Evolutionary conservation across 37 sponge, comb jelly and placozoan genomes (phyloP), one percentile per base, ranked within the genome.

Genomic region (Petrosia ficiformis): DNA sequence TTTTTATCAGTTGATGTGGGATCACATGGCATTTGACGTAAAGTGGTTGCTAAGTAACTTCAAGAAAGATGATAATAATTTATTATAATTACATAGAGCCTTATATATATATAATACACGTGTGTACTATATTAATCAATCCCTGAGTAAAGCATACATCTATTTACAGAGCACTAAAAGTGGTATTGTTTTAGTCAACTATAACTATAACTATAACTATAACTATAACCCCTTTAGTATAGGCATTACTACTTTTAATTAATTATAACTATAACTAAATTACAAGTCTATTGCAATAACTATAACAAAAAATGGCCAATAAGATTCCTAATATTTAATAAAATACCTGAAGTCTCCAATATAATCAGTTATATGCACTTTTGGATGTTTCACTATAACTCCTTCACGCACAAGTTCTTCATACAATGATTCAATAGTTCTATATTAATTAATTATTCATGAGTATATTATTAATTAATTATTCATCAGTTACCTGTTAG

Each of bases 341-440:
- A n/a, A n/a, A n/a, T n/a, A 96, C 94, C 90, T 90, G 86, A 80
- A 93, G 39, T 98, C 96, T 32, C 99, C 99, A 14, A 77, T 66
- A 63, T 78, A 98, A 30, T 95, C 94, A 16, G 86, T 66, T 21
- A 98, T 64, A 40, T 77, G 64, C 22, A 77, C 80, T 71, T 98
- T 98, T 25, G 93, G 94, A 75, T 69, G 90, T 54, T 78, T 75
- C 10, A 89, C 77, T 34, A 98, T 75, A 40, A 98, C 89, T 1
- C 96, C 99, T 42, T 92, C 91, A 19, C 76, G 44, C 1, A 87
- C 99, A 63, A 98, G 75, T 70, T 98, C 96, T 73, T 92, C 90
- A 61, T 95, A 98, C 8, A 98, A 77, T 14, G 93, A 92, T 63
- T 98, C 99, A 68, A 98, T 98, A n/a, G 99, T 87, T 44, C 99